These are phyloP conservation scores for Xiphophorus maculatus DNA, from an alignment of 2,113 vertebrate genomes.

Conservation along the genomic window DNA sequence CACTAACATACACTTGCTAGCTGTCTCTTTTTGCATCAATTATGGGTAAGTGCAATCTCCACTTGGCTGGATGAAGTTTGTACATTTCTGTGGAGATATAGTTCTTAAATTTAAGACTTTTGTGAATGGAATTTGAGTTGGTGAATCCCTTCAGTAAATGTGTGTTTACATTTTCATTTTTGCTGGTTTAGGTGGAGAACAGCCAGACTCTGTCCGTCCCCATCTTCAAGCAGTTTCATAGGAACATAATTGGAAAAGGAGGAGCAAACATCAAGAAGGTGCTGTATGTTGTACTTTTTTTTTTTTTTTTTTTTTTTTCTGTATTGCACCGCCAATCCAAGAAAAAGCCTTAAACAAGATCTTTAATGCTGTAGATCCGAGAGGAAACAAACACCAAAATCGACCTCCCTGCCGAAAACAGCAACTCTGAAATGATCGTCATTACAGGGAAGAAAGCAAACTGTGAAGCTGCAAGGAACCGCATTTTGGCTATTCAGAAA, in stretches of 20 bases:
- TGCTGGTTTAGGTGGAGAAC: conserved; percentile 88
- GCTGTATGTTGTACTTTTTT: background rate
- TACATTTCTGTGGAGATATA: too few species aligned
- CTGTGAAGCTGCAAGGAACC: conserved; percentile 91
- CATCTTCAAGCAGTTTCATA: conserved; percentile 99
- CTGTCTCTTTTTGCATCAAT: too few species aligned
- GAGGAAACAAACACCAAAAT: conserved; percentile 99
- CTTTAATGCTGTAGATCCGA: conserved; percentile 85
- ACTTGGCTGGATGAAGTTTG: too few species aligned
- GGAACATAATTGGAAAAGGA: conserved; percentile 99
- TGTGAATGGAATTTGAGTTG: too few species aligned
- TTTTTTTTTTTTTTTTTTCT: too few species aligned
- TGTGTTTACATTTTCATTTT: conserved; percentile 10
- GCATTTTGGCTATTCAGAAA: conserved; percentile 96
- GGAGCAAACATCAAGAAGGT: conserved; percentile 99
- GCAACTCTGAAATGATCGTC: conserved; percentile 97
- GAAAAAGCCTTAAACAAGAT: too few species aligned
- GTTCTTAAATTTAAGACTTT: too few species aligned
- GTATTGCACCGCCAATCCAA: background rate
- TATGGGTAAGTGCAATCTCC: too few species aligned
- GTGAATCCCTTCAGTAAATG: too few species aligned
- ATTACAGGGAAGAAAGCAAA: conserved; percentile 97
- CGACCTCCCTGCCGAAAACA: conserved; percentile 97
- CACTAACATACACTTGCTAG: too few species aligned
- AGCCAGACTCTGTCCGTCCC: conserved; percentile 95